Conservation (phyloP, 2,113 vertebrate genomes). For the Sclerurus mexicanus region DNA sequence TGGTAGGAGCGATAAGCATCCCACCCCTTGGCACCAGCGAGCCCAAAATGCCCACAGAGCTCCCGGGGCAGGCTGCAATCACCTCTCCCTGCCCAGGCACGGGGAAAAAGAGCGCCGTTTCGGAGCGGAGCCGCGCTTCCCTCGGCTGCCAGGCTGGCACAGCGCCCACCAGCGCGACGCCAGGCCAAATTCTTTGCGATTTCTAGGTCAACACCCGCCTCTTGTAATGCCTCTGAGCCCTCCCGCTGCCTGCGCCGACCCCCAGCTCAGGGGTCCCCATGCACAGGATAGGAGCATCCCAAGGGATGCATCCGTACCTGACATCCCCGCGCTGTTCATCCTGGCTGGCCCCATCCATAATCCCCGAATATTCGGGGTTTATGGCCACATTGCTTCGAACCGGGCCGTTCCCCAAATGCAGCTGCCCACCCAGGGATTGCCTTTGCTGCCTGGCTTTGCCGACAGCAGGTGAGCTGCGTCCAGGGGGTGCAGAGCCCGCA, state of each 20-base stretch:
- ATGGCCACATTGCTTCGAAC: accelerated
- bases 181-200: conserved; percentile 35
- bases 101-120: not conserved
- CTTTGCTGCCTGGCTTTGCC: not conserved
- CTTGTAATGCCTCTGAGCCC: not conserved
- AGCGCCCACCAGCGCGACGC: accelerated
- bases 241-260: not conserved
- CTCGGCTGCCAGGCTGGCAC: not conserved
- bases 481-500: not conserved
- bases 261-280: not conserved
- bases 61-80: not conserved
- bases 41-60: not conserved
- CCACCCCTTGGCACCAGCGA: not conserved
- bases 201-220: conserved; percentile 24
- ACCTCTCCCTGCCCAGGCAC: not conserved
- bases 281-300: not conserved
- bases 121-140: accelerated
- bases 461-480: not conserved
- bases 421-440: not conserved
- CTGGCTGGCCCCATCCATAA: not conserved
- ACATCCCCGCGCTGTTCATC: accelerated
- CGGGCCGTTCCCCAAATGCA: not conserved
- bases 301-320: accelerated
- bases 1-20: not conserved
- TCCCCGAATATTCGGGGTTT: accelerated